Evolutionary conservation across 2,888 invertebrate genomes (phyloP), one percentile per base, ranked within the genome.

Genomic region (Monochamus alternatus): DNA sequence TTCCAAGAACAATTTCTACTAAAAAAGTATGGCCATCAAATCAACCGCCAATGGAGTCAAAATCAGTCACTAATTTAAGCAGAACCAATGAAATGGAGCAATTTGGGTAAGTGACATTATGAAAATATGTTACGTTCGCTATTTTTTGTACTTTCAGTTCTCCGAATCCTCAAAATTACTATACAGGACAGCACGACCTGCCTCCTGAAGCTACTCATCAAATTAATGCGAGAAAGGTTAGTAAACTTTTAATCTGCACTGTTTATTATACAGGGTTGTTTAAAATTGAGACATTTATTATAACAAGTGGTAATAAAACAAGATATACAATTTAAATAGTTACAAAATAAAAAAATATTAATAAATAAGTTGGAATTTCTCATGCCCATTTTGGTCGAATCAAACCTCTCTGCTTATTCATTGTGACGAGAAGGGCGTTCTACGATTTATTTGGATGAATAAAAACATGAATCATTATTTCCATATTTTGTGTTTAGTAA

Each of bases 171-270:
- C 83, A 85, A 77, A 82, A 81, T 55, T 84, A 85, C 79, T 85
- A 82, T 82, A 85, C 83, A 79, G 89, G 81, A 84, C 88, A 86
- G 82, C 86, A 83, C 80, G 89, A 77, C 86, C 87, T 85, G 85
- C 88, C 80, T 85, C 78, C 83, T 9, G 85, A 85, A 73, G 80
- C 60, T 12, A 5, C 60, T 7, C 69, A 69, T 31, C 69, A 83
- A 30, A 72, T 80, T 5, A 83, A 84, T 67, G 69, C 81, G 43
- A 82, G 85, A 81, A 85, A 86, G 77, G 87, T 87, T 81, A 85
- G 84, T 82, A 86, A 83, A 47, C 10, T 22, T 12, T 47, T 10
- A 30, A 44, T 64, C 9, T 8, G 22, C 22, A 22, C 1, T 1
- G 22, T 22, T 22, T 22, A 22, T 22, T 22, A 22, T 22, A 22